phyloP scores from a whole-genome alignment of 2,113 vertebrate species.

The Myrmophylax atrothorax region DNA sequence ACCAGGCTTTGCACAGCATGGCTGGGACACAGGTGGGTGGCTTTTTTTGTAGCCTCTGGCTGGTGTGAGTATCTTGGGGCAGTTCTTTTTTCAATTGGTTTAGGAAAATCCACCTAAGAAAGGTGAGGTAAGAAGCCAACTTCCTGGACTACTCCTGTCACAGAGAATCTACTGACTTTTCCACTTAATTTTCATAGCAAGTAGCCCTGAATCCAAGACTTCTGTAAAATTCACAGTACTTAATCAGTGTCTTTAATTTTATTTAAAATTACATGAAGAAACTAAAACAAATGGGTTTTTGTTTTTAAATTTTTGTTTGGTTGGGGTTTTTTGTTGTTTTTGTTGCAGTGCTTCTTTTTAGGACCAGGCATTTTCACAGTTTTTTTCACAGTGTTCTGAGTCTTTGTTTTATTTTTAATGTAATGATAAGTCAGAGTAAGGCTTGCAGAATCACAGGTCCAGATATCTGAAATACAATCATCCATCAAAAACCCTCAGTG shows the following conservation, averaged over 20 bases:
- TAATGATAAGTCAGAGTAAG: not conserved
- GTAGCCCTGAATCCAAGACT: not conserved
- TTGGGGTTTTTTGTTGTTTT: not conserved
- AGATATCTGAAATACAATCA: conserved; percentile 41
- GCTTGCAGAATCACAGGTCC: not conserved
- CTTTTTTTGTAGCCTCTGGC: not conserved
- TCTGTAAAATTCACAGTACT: not conserved
- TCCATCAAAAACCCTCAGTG: conserved; percentile 42
- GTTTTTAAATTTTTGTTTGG: not conserved
- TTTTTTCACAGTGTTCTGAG: not conserved
- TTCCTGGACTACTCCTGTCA: not conserved
- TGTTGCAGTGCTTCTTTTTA: not conserved
- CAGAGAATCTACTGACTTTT: not conserved
- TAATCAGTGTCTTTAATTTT: not conserved
- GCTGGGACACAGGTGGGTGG: not conserved
- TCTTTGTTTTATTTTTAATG: conserved; percentile 25
- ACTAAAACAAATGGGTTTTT: not conserved
- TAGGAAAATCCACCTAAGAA: not conserved
- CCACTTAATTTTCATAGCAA: not conserved
- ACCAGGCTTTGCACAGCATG: not conserved
- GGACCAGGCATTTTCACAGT: not conserved
- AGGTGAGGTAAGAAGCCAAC: not conserved
- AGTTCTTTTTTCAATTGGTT: not conserved
- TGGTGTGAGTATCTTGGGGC: not conserved
- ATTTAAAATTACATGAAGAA: not conserved